Evolutionary conservation across 2,113 vertebrate genomes (phyloP).

Genomic region (Columba janthina): DNA sequence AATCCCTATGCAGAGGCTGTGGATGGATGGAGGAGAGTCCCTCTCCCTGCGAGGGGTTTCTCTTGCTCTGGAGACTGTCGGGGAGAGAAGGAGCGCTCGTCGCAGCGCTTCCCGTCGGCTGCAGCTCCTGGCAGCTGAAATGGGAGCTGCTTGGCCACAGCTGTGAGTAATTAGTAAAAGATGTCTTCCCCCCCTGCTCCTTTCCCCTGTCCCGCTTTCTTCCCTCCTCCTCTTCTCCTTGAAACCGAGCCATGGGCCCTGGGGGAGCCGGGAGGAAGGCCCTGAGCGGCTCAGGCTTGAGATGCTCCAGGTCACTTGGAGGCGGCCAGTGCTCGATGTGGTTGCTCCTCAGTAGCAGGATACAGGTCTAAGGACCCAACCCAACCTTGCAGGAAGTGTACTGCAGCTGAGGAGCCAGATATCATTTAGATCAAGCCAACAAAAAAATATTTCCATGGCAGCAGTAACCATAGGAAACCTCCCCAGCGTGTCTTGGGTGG

Average conservation of each 20-base stretch:
- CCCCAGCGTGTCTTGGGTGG: constrained; percentile 43
- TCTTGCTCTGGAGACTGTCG: not conserved
- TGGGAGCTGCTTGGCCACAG: constrained; percentile 45
- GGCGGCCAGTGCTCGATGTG: rapidly evolving
- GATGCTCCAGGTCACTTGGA: not conserved
- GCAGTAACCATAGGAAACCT: constrained; percentile 81
- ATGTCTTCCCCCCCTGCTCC: not conserved
- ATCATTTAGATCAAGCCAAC: constrained; percentile 70
- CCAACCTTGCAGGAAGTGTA: constrained; percentile 12
- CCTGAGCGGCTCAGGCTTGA: not conserved
- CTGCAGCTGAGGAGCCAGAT: constrained; percentile 7
- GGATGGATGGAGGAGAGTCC: not conserved
- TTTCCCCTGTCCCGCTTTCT: not conserved
- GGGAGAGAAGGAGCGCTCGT: not conserved
- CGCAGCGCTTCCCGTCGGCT: not conserved
- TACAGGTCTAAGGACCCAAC: not conserved
- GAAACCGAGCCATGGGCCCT: not conserved
- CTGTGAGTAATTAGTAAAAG: constrained; percentile 58
- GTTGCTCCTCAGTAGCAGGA: rapidly evolving
- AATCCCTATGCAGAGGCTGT: not conserved
- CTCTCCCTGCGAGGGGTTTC: not conserved
- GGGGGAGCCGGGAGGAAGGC: not conserved
- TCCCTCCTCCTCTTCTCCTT: constrained; percentile 13
- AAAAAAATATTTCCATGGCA: constrained; percentile 77
- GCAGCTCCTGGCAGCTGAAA: constrained; percentile 45